phyloP scores from a whole-genome alignment of 2,797 vertebrate genomes.

The Melanotaenia nigrans region DNA sequence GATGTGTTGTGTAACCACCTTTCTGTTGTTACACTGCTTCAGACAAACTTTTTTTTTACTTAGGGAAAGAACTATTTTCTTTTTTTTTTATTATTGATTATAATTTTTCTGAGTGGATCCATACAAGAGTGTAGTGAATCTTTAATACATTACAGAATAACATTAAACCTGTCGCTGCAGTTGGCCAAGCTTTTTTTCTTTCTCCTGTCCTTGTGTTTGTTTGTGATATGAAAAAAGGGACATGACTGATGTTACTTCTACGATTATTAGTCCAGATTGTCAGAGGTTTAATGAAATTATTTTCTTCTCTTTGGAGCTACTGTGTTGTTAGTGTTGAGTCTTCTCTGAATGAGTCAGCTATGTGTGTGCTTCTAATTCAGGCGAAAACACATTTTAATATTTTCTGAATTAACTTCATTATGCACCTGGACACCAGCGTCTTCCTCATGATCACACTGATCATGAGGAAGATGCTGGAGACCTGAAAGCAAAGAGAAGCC shows the following conservation, averaged over 20 bases:
- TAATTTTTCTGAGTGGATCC: not conserved
- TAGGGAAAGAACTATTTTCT: too few relatives aligned
- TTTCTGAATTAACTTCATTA: conserved; percentile 47
- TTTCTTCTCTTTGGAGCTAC: conserved; percentile 41
- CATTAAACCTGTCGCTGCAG: conserved; percentile 36
- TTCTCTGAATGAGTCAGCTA: conserved; percentile 37
- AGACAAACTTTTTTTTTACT: too few relatives aligned
- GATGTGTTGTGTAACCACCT: too few relatives aligned
- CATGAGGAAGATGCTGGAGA: conserved; percentile 5
- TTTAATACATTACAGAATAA: conserved; percentile 38
- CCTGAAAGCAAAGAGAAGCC: conserved; percentile 35
- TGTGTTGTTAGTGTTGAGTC: conserved; percentile 31
- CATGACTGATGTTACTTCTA: conserved; percentile 58
- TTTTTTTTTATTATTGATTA: too few relatives aligned
- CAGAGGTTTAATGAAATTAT: conserved; percentile 51
- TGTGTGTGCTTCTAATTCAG: conserved; percentile 42
- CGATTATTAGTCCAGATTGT: conserved; percentile 56
- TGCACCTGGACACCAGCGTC: conserved; percentile 22
- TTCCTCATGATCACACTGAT: not conserved
- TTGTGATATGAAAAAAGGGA: conserved; percentile 31
- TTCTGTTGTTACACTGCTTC: too few relatives aligned
- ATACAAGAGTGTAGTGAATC: conserved; percentile 41
- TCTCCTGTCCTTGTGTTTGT: conserved; percentile 46
- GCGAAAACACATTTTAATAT: conserved; percentile 55
- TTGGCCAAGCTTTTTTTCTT: conserved; percentile 2